These are phyloP conservation scores for Andricus curvator DNA, from an alignment of 2,888 invertebrate genomes.

Conservation along the genomic window DNA sequence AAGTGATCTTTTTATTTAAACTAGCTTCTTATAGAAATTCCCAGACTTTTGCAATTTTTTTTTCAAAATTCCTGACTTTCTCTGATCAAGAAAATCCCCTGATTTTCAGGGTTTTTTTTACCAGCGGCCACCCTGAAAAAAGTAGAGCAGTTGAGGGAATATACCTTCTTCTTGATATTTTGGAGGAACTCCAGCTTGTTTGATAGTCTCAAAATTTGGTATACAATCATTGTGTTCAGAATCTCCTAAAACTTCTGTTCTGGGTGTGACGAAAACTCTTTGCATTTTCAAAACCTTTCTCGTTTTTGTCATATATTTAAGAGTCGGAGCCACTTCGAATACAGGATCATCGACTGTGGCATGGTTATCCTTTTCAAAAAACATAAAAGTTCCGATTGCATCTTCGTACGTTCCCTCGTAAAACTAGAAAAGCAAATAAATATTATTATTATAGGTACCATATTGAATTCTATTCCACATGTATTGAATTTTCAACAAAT, in stretches of 20 bases:
- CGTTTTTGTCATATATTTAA: slow-evolving; percentile 83
- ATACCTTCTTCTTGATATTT: slow-evolving; percentile 68
- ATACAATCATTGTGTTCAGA: slow-evolving; percentile 66
- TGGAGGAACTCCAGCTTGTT: slow-evolving; percentile 69
- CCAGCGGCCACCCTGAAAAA: too few relatives aligned
- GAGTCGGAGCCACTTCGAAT: slow-evolving; percentile 80
- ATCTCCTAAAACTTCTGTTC: slow-evolving; percentile 73
- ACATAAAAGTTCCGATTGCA: slow-evolving; percentile 86
- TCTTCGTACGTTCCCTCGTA: slow-evolving; percentile 84
- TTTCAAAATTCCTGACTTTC: too few relatives aligned
- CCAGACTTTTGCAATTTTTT: too few relatives aligned
- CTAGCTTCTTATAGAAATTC: too few relatives aligned
- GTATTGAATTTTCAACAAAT: too few relatives aligned
- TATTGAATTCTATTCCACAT: too few relatives aligned
- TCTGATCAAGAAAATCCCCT: too few relatives aligned
- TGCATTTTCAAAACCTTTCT: slow-evolving; percentile 85
- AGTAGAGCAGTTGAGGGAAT: background rate
- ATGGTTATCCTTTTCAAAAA: slow-evolving; percentile 84
- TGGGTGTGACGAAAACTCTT: slow-evolving; percentile 82
- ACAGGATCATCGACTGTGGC: slow-evolving; percentile 73
- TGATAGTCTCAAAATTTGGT: slow-evolving; percentile 66
- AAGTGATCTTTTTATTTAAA: too few relatives aligned
- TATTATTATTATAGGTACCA: background rate
- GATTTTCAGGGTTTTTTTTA: too few relatives aligned
- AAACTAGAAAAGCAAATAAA: slow-evolving; percentile 63